Evolutionary conservation across 2,113 vertebrate genomes (phyloP), one percentile per base, ranked within the genome.

Genomic region (Myotis brandtii): DNA sequence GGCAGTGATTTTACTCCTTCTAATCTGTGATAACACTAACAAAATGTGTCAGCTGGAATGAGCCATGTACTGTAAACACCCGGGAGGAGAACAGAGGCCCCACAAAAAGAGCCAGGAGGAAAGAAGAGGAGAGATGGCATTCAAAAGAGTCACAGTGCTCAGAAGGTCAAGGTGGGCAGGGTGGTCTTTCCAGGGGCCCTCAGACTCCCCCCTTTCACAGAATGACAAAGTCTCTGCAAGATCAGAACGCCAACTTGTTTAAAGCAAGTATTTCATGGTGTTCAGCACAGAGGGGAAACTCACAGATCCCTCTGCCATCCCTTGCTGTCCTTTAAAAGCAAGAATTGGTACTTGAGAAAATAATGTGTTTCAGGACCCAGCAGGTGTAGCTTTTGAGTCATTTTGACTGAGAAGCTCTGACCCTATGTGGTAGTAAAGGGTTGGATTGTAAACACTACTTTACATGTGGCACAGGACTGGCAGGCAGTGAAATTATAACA

Each of bases 11-110:
- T 86, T 21, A 96, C 96, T 98, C 97, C 97, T 96, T 97, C 98
- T 98, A 95, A 98, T 98, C 98, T 97, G 97, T 98, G 98, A 93
- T 97, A 97, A 98, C 56, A 97, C 97, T 99, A 99, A 99, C 98
- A 90, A 97, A 98, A 98, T 97, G 96, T 98, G 98, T 98, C 99
- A 99, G 98, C 94, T 98, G 85, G 92, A 98, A 97, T 89, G 96
- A 97, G 66, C 95, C 96, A 90, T 91, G 93, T 85, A 80, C 97
- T 83, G 95, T 37, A 94, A 88, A 97, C 48, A 95, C 93, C 94
- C 5, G 17, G 54, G 94, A 97, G 81, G 89, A 93, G 91, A 82
- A 62, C 69, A 14, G 20, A 91, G 84, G 81, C 34, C 89, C 95
- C 50, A 82, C 85, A 94, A 97, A 97, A 85, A 93, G 96, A 96